These are phyloP conservation scores for Leucozona laternaria DNA, from an alignment of 2,888 invertebrate species.

Conservation along the genomic window DNA sequence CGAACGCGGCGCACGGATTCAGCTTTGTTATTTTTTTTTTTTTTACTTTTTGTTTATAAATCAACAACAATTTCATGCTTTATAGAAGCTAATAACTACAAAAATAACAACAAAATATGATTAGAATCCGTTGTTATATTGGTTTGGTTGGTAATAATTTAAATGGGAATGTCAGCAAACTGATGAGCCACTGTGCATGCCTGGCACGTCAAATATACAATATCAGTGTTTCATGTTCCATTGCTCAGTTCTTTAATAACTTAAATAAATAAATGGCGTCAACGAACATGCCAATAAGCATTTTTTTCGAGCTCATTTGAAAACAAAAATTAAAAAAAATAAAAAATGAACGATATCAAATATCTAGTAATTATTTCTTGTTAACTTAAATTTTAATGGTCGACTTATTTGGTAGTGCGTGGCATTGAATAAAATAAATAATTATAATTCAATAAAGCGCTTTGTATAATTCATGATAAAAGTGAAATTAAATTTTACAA, in stretches of 20 bases:
- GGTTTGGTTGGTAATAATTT: slow-evolving; percentile 42
- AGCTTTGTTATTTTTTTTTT: background rate
- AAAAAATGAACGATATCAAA: slow-evolving; percentile 4
- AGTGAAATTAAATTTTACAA: background rate
- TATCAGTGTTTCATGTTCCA: slow-evolving; percentile 41
- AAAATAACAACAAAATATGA: slow-evolving; percentile 47
- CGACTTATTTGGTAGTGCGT: slow-evolving; percentile 9
- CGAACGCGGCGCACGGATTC: background rate
- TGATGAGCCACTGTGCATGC: slow-evolving; percentile 65
- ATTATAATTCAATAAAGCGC: background rate
- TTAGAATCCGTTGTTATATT: slow-evolving; percentile 52
- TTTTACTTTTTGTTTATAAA: slow-evolving; percentile 1
- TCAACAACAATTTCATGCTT: slow-evolving; percentile 14
- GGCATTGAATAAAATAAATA: background rate
- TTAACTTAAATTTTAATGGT: slow-evolving; percentile 8
- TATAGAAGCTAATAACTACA: background rate
- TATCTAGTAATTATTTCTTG: background rate
- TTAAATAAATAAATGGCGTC: slow-evolving; percentile 56
- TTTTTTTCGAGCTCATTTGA: background rate
- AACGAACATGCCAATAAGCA: slow-evolving; percentile 45
- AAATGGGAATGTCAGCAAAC: slow-evolving; percentile 49
- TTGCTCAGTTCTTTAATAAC: slow-evolving; percentile 10
- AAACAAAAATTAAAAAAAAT: background rate
- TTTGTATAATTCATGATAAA: background rate
- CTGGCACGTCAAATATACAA: slow-evolving; percentile 43